Percentiles rank a stretch among this genome's conserved stretches.
Evolutionary conservation across 1,140 invertebrate genomes (phyloP).

Genomic region (Alviniconcha marisindica): DNA sequence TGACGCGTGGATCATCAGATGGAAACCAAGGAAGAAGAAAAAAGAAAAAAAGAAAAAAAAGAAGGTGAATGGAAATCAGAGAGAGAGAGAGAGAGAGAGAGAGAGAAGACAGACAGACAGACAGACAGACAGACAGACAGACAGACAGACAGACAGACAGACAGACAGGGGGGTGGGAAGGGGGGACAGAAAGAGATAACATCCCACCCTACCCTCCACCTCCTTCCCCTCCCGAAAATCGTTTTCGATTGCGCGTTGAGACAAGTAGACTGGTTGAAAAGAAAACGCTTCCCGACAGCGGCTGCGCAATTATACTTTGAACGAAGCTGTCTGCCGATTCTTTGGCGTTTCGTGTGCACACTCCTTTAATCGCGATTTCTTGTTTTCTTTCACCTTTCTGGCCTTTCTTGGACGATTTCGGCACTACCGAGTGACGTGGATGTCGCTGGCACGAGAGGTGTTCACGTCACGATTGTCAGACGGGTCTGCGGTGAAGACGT

Average conservation of each 20-base stretch:
- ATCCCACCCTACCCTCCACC: too few relatives aligned
- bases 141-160: constrained; percentile 2
- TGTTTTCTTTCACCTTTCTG: neutral
- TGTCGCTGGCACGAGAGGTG: neutral
- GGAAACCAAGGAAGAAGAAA: too few relatives aligned
- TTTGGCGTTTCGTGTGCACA: neutral
- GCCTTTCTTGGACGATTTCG: too few relatives aligned
- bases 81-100: constrained; percentile 23
- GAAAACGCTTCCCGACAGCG: too few relatives aligned
- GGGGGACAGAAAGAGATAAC: neutral
- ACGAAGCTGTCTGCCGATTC: neutral
- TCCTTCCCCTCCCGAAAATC: neutral
- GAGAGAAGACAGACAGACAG: constrained; percentile 14
- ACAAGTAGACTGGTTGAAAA: too few relatives aligned
- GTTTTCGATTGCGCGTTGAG: too few relatives aligned
- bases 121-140: neutral
- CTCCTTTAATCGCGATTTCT: neutral
- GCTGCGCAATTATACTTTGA: too few relatives aligned
- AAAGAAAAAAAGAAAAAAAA: too few relatives aligned
- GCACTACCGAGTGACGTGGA: neutral
- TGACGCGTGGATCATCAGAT: too few relatives aligned
- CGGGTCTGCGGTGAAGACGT: neutral
- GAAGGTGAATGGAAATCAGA: neutral
- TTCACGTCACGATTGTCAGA: neutral
- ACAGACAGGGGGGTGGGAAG: neutral